Conservation (phyloP, 2,113 vertebrate genomes). For the Ovis aries region ARS-UI_Ramb_v3.0 NC_056078.1:3206501-3207000, state of each 20-base stretch:
- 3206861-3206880: background rate
- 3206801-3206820: background rate
- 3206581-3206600: background rate
- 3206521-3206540: background rate
- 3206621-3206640: background rate
- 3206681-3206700: background rate
- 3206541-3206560: background rate
- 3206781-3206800: background rate
- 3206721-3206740: background rate
- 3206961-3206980: background rate
- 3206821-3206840: background rate
- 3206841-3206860: background rate
- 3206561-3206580: background rate
- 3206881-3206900: background rate
- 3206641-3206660: background rate
- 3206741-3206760: background rate
- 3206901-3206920: background rate
- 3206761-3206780: background rate
- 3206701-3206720: background rate
- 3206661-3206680: background rate
- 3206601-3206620: background rate
- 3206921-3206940: background rate
- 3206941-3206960: background rate
- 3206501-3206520: background rate
- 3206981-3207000: background rate